These are phyloP conservation scores for Nyctibius bracteatus DNA, from an alignment of 2,113 vertebrate species.

Conservation along the genomic window DNA sequence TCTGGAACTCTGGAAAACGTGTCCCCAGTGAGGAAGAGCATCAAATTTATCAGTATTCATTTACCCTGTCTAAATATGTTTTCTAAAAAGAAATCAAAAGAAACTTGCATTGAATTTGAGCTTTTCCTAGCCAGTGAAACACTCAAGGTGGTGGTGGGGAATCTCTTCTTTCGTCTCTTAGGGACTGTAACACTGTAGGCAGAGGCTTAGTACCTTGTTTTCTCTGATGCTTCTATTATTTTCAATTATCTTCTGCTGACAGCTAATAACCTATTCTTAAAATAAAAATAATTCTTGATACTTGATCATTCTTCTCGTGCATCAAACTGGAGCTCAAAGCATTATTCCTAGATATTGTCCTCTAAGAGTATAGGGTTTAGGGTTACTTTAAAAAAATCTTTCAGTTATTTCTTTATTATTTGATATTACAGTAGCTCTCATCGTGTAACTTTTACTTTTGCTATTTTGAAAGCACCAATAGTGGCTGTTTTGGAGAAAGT, in stretches of 20 bases:
- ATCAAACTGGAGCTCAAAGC: background rate
- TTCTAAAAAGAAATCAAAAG: background rate
- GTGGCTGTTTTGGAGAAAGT: background rate
- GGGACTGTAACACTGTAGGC: background rate
- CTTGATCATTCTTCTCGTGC: background rate
- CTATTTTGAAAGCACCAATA: background rate
- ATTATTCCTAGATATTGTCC: background rate
- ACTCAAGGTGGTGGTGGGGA: background rate
- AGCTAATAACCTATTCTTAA: background rate
- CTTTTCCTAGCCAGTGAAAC: background rate
- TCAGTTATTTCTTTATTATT: background rate
- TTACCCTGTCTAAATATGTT: background rate
- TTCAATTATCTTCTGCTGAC: constrained; percentile 1
- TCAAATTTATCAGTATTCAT: background rate
- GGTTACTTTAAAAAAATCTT: background rate
- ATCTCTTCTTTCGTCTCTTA: background rate
- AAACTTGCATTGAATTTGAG: background rate
- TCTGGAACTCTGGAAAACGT: background rate
- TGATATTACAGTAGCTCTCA: background rate
- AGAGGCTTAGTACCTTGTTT: background rate
- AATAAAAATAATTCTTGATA: background rate
- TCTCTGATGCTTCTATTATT: background rate
- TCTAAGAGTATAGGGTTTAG: background rate
- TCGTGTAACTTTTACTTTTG: background rate
- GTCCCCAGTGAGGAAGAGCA: background rate